Conservation (phyloP, 2,113 vertebrate species). For the Lethenteron camtschaticum region DNA sequence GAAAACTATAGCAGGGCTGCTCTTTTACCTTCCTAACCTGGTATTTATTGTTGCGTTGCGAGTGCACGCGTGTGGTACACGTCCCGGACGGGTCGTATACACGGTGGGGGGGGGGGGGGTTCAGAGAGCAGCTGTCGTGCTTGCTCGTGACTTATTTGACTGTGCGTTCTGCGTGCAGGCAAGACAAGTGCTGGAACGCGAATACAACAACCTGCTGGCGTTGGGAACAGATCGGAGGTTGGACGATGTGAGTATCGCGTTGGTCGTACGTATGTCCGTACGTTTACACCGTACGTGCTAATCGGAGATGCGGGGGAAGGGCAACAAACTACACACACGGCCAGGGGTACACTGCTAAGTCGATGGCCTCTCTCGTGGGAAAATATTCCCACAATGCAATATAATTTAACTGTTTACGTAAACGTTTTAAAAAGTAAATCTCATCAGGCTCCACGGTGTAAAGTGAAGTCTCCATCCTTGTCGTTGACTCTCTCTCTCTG, state of each 20-base stretch:
- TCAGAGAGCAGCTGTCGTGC: background rate
- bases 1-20: background rate
- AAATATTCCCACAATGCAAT: background rate
- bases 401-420: background rate
- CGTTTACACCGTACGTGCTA: constrained; percentile 7
- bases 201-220: constrained; percentile 95
- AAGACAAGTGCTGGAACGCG: constrained; percentile 92
- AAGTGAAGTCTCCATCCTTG: too few relatives aligned
- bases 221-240: constrained; percentile 81
- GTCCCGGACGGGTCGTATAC: too few relatives aligned
- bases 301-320: background rate
- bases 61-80: constrained; percentile 12
- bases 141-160: background rate
- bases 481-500: too few relatives aligned
- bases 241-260: constrained; percentile 51
- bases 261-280: background rate
- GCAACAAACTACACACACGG: background rate
- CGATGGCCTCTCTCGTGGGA: background rate
- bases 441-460: too few relatives aligned
- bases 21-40: constrained; percentile 6
- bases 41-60: constrained; percentile 14
- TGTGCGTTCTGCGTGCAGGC: constrained; percentile 33
- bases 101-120: too few relatives aligned
- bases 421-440: background rate
- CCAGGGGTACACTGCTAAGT: background rate